Evolutionary conservation across 2,113 vertebrate genomes (phyloP).

Genomic region (Marmota flaviventris): DNA sequence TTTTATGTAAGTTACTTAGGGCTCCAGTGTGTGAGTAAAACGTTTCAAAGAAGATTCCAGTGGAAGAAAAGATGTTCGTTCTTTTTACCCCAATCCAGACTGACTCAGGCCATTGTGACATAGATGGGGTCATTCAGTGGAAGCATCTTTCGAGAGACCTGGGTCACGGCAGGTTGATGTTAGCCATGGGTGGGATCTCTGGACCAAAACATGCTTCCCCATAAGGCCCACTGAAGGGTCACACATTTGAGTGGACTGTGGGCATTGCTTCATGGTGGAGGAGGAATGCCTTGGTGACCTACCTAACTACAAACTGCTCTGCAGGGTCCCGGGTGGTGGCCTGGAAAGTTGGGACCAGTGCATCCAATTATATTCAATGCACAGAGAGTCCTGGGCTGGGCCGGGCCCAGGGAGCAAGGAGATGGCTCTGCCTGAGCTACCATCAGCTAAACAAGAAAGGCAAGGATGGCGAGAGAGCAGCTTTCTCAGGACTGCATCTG

Average conservation of each 20-base stretch:
- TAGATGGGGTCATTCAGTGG: background rate
- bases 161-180: background rate
- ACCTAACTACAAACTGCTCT: background rate
- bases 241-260: too few species aligned
- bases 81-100: background rate
- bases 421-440: background rate
- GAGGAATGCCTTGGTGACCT: background rate
- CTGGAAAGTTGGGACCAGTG: background rate
- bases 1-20: background rate
- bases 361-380: too few species aligned
- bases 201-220: background rate
- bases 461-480: background rate
- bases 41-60: background rate
- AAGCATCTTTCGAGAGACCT: background rate
- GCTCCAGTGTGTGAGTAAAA: too few species aligned
- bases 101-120: background rate
- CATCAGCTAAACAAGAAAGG: background rate
- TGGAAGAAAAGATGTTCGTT: background rate
- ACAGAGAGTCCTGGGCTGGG: background rate
- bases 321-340: background rate
- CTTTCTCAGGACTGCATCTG: background rate
- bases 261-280: background rate
- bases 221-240: background rate
- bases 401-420: fast-evolving
- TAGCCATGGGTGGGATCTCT: background rate